Percentiles rank a stretch among this genome's conserved stretches.
Evolutionary conservation across 2,113 vertebrate genomes (phyloP).

Genomic region (Oceanites oceanicus): DNA sequence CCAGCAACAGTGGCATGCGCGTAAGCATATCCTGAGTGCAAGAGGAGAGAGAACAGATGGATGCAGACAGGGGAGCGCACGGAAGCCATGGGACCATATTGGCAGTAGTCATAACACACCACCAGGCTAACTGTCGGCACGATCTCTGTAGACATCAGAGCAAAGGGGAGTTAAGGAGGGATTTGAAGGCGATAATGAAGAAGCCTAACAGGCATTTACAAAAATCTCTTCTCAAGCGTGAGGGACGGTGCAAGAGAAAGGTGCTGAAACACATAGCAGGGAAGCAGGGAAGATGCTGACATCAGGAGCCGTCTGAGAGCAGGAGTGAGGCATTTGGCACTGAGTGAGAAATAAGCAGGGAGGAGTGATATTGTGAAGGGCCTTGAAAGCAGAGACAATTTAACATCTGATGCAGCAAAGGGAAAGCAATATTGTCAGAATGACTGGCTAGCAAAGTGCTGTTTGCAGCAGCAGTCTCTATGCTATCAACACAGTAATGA

Average conservation of each 20-base stretch:
- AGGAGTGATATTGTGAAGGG: neutral
- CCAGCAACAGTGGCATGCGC: neutral
- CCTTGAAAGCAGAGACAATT: neutral
- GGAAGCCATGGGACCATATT: neutral
- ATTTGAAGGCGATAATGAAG: neutral
- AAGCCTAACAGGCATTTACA: neutral
- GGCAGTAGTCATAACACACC: neutral
- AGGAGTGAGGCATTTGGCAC: neutral
- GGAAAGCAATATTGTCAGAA: neutral
- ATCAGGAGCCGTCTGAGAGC: neutral
- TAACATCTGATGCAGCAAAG: neutral
- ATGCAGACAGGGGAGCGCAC: neutral
- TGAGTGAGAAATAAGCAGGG: neutral
- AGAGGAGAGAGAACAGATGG: slow-evolving; percentile 24
- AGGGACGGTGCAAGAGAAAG: neutral
- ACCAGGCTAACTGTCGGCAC: neutral
- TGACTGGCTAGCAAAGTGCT: neutral
- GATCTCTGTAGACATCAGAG: neutral
- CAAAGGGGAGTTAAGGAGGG: neutral
- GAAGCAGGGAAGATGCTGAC: neutral
- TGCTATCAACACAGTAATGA: neutral
- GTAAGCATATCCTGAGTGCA: neutral
- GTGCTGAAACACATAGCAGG: neutral
- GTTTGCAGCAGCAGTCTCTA: neutral
- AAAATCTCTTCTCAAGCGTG: neutral